Evolutionary conservation across 2,888 invertebrate genomes (phyloP).

Genomic region (Pyrrhosoma nymphula): DNA sequence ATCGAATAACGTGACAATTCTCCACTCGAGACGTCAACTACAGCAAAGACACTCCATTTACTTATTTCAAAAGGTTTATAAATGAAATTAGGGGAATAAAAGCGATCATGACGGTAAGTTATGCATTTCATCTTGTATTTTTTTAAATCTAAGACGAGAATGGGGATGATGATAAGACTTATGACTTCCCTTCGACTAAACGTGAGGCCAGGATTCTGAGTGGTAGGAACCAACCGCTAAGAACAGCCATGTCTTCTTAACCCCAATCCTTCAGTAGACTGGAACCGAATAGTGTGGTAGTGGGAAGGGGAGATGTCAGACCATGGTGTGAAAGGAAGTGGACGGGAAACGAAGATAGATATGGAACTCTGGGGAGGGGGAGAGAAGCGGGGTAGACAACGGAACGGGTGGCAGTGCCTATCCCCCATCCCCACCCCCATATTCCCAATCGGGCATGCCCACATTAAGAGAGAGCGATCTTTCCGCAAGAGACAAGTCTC

Average conservation of each 20-base stretch:
- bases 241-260: not conserved
- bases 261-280: not conserved
- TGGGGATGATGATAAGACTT: no score
- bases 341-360: not conserved
- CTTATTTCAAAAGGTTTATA: no score
- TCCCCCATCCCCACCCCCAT: not conserved
- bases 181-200: no score
- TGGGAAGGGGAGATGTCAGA: not conserved
- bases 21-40: no score
- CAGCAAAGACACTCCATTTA: no score
- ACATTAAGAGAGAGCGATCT: not conserved
- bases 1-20: no score
- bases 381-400: constrained; percentile 66
- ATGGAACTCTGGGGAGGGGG: not conserved
- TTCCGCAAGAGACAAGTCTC: not conserved
- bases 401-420: not conserved
- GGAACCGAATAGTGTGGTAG: not conserved
- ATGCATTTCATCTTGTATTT: no score
- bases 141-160: no score
- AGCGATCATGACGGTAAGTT: not conserved
- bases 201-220: no score
- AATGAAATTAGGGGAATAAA: not conserved
- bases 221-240: not conserved
- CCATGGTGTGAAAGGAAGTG: not conserved
- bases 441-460: not conserved